Evolutionary conservation across 2,888 invertebrate species (phyloP).

Genomic region (Enchytraeus crypticus): DNA sequence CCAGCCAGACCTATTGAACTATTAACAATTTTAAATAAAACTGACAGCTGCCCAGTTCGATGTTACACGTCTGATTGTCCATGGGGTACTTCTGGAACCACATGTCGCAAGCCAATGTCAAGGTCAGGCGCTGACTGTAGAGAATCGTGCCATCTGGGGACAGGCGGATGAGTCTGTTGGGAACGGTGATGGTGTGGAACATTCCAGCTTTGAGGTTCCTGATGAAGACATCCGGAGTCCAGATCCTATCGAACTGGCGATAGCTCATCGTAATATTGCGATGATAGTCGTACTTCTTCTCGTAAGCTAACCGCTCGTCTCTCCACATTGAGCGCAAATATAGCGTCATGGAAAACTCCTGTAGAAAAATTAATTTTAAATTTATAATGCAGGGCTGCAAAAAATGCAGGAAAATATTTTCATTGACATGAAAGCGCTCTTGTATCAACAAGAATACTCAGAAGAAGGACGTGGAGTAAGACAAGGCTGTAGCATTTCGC

Average conservation of each 20-base stretch:
- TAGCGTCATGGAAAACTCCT: constrained; percentile 88
- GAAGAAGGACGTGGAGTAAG: too few relatives aligned
- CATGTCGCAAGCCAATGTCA: constrained; percentile 76
- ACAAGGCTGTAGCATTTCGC: too few relatives aligned
- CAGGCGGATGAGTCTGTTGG: constrained; percentile 17
- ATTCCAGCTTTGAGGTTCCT: constrained; percentile 18
- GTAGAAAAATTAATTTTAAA: constrained; percentile 19
- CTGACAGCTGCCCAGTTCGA: constrained; percentile 70
- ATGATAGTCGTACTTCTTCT: constrained; percentile 5
- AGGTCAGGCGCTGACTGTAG: constrained; percentile 55
- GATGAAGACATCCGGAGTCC: constrained; percentile 21
- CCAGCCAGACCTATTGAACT: too few relatives aligned
- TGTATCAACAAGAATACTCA: too few relatives aligned
- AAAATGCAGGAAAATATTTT: background rate
- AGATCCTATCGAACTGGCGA: constrained; percentile 19
- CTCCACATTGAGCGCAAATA: constrained; percentile 87
- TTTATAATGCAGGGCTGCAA: background rate
- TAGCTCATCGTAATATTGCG: constrained; percentile 18
- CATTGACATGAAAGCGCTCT: background rate
- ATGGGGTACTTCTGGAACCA: constrained; percentile 63
- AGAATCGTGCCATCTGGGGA: constrained; percentile 18
- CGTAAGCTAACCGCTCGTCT: constrained; percentile 71
- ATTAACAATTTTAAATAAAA: too few relatives aligned
- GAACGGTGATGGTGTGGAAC: constrained; percentile 22
- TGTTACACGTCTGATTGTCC: constrained; percentile 71